Conservation (phyloP, 2,113 vertebrate genomes). For the Sigmodon hispidus region DNA sequence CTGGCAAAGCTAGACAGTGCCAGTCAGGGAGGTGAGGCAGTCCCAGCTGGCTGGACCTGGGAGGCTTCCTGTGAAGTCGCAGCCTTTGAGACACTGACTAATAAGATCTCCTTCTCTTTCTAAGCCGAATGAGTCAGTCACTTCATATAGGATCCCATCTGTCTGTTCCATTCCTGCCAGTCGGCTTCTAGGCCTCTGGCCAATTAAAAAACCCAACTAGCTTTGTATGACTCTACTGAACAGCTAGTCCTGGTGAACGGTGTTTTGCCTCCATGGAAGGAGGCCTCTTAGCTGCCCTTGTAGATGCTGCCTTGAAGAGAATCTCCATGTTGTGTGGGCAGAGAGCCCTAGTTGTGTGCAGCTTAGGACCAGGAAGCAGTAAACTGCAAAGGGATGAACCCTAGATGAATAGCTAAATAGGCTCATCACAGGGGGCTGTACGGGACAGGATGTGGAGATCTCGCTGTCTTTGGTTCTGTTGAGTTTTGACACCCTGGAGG, state of each 20-base stretch:
- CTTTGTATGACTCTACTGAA: slow-evolving; percentile 47
- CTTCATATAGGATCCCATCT: slow-evolving; percentile 84
- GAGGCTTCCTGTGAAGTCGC: slow-evolving; percentile 57
- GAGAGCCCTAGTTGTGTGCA: neutral
- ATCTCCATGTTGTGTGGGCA: neutral
- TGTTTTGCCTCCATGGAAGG: slow-evolving; percentile 10
- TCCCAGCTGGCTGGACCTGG: slow-evolving; percentile 5
- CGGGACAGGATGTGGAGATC: fast-evolving
- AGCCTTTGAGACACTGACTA: slow-evolving; percentile 67
- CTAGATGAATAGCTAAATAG: fast-evolving
- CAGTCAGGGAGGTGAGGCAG: neutral
- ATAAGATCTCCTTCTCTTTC: slow-evolving; percentile 73
- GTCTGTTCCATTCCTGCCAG: slow-evolving; percentile 70
- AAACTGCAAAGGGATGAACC: fast-evolving
- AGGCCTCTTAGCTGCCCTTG: slow-evolving; percentile 58
- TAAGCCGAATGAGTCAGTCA: slow-evolving; percentile 77
- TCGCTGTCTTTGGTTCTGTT: fast-evolving
- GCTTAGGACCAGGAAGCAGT: neutral
- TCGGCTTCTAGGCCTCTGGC: slow-evolving; percentile 75
- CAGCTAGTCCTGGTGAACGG: neutral
- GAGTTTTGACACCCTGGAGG: fast-evolving
- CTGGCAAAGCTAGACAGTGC: neutral
- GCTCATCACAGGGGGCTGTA: fast-evolving
- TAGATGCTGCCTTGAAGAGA: neutral
- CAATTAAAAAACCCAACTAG: slow-evolving; percentile 73